Evolutionary conservation across 2,888 invertebrate species (phyloP), one percentile per base, ranked within the genome.

Genomic region (Rhagium mordax): DNA sequence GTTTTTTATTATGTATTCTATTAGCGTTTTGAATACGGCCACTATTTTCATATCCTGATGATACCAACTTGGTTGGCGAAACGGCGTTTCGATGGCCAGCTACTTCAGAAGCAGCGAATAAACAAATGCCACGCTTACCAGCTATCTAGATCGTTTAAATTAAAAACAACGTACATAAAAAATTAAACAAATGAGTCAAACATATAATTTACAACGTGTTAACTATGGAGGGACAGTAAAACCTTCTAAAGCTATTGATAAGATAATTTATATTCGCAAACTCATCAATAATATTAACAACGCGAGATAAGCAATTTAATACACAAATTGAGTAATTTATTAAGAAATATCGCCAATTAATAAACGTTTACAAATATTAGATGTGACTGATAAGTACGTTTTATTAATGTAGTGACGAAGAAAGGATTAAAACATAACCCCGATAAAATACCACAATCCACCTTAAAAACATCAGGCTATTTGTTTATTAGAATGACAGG

Each of bases 251-350:
- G 24, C 29, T 49, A 0, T 29, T 49, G 51, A 49, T 49, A 51
- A 51, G 65, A 65, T 49, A 65, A 24, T 48, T 16, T 15, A 16
- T 61, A 49, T 48, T 21, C 13, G 48, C 18, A 27, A 16, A 24
- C 5, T 59, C 16, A 59, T 59, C 29, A n/a, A 33, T 41, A 41
- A 3, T 41, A 41, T 41, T 41, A 15, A 41, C 10, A 41, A 13
- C 5, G 13, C 4, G 2, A 15, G 41, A 41, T 41, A 41, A 41
- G n/a, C 41, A 41, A n/a, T 18, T 51, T 20, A 65, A 65, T 33
- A 27, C 49, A 51, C 2, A 24, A 51, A 51, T 27, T 33, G 24
- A 64, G 33, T 48, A 21, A 20, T 64, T 27, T 49, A 48, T 41
- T 27, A 47, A 48, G 20, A 27, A 48, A 41, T 41, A 41, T 41